Evolutionary conservation across 2,888 invertebrate species (phyloP).

Genomic region (Diarsia dahlii): DNA sequence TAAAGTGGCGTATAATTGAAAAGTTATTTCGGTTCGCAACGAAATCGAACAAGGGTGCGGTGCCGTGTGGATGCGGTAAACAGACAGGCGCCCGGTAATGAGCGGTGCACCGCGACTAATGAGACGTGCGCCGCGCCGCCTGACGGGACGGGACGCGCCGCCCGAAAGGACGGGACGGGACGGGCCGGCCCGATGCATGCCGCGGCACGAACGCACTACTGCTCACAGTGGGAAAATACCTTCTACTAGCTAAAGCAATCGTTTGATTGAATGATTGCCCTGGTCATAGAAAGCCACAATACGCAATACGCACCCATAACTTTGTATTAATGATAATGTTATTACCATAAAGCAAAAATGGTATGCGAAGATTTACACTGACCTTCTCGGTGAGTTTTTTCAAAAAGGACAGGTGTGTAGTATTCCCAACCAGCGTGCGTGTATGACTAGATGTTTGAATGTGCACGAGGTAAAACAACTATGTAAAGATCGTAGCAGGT

Average conservation of each 20-base stretch:
- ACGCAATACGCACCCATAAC: background rate
- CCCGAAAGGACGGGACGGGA: background rate
- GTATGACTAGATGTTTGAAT: too few species aligned
- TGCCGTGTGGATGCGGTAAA: background rate
- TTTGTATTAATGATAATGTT: background rate
- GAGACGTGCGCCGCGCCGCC: background rate
- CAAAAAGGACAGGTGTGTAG: too few species aligned
- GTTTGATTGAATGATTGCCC: background rate
- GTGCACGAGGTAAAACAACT: too few species aligned
- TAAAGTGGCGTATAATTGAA: constrained; percentile 14
- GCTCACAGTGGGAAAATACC: background rate
- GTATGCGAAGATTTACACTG: too few species aligned
- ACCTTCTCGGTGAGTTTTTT: too few species aligned
- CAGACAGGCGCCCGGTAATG: background rate
- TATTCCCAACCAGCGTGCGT: too few species aligned
- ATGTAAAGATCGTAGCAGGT: too few species aligned
- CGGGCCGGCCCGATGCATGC: background rate
- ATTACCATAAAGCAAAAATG: too few species aligned
- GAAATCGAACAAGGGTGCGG: background rate
- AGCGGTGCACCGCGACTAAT: background rate
- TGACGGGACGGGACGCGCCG: background rate
- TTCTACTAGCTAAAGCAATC: background rate
- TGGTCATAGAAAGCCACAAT: background rate
- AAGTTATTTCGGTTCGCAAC: constrained; percentile 20
- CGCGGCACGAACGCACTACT: background rate